Conservation (phyloP, 53 echinoderm and acorn worm genomes). For the Antedon mediterranea region DNA sequence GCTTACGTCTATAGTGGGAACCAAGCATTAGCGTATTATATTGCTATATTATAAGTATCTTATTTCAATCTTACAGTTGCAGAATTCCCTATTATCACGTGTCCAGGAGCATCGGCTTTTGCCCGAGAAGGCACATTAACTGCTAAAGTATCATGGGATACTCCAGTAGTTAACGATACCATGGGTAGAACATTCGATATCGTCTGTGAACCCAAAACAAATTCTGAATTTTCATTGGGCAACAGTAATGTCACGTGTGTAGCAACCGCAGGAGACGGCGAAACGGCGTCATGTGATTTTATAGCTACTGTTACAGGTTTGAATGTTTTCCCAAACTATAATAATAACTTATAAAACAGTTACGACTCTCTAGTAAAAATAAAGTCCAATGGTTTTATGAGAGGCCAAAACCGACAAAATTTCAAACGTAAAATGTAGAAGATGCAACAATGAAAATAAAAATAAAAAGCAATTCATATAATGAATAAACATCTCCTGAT, state of each 20-base stretch:
- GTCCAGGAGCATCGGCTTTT: neutral
- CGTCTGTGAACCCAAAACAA: neutral
- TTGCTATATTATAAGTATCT: too few relatives aligned
- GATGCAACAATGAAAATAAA: too few relatives aligned
- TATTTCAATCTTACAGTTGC: neutral
- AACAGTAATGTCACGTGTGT: neutral
- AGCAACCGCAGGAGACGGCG: neutral
- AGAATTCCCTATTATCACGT: neutral
- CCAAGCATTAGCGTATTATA: too few relatives aligned
- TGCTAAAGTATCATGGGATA: neutral
- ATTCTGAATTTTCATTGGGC: neutral
- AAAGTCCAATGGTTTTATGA: too few relatives aligned
- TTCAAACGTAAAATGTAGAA: too few relatives aligned
- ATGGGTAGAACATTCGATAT: neutral
- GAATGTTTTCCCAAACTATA: too few relatives aligned
- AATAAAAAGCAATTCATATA: too few relatives aligned
- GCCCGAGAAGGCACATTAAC: neutral
- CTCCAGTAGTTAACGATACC: neutral
- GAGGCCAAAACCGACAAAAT: too few relatives aligned
- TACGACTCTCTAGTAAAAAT: too few relatives aligned
- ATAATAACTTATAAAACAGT: too few relatives aligned
- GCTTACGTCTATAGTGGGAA: too few relatives aligned
- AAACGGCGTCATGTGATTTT: neutral
- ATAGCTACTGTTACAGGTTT: neutral
- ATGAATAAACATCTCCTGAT: too few relatives aligned